phyloP scores from a whole-genome alignment of 2,888 invertebrate species.

The Dromius quadrimaculatus region DNA sequence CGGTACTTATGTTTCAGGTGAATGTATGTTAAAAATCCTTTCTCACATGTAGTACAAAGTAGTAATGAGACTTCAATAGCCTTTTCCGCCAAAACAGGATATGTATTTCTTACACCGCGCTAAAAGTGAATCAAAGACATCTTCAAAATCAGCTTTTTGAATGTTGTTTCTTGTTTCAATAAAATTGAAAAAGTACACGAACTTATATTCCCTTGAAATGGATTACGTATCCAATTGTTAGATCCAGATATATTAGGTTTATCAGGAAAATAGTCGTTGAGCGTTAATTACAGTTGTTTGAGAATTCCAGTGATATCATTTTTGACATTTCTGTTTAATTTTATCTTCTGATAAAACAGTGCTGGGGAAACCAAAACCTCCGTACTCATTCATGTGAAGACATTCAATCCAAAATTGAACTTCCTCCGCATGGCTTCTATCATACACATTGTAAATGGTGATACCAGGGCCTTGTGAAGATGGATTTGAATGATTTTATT shows the following conservation, averaged over 20 bases:
- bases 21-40: constrained; percentile 47
- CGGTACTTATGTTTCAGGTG: constrained; percentile 46
- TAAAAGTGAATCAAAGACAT: constrained; percentile 29
- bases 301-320: constrained; percentile 10
- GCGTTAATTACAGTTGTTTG: constrained; percentile 6
- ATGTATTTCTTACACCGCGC: constrained; percentile 18
- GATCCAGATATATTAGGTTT: constrained; percentile 19
- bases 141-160: constrained; percentile 38
- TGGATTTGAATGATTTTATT: not conserved
- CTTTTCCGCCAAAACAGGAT: constrained; percentile 3
- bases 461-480: not conserved
- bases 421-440: not conserved
- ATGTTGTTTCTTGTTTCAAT: constrained; percentile 13
- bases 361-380: constrained; percentile 18
- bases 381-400: constrained; percentile 27
- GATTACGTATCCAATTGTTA: constrained; percentile 35
- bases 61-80: constrained; percentile 8
- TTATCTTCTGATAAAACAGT: constrained; percentile 16
- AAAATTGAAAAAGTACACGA: no score
- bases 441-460: constrained; percentile 3
- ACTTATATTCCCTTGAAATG: constrained; percentile 35
- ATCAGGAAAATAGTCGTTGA: constrained; percentile 23
- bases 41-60: constrained; percentile 26
- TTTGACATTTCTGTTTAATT: constrained; percentile 19
- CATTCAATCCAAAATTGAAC: constrained; percentile 14